Base-by-base conservation (phyloP, 2,797 vertebrate genomes). In the Oryzias sinensis region DNA sequence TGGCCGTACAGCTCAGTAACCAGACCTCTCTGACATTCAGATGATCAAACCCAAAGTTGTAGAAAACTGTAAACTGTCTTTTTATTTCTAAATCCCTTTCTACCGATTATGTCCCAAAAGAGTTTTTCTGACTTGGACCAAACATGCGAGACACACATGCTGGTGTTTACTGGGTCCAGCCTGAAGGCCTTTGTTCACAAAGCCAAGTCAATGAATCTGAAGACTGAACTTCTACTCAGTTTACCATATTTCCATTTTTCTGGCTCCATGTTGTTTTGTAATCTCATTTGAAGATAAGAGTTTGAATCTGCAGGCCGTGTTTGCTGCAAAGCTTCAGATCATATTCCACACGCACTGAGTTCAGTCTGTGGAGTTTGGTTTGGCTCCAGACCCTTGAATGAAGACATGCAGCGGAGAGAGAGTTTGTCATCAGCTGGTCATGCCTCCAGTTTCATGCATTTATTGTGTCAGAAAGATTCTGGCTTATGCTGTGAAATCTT, bases 401-500 rank as follows among this genome's bases (percentile, higher is more conserved):
- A 44, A 43, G 37, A 53, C 24, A n/a, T 58, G 17, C 22, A 42
- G 51, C 37, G 2, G 0, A 14, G 14, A 62, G 0, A 14, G 14
- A 62, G 54, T 24, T 48, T 49, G 25, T 70, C 48, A 63, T 68
- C 44, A 52, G 59, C 54, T 54, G 47, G 59, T 60, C 27, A 9
- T 60, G 53, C 50, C 8, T 77, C 48, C 20, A 62, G 42, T 62
- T 37, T 59, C 77, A 78, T 79, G 46, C 69, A n/a, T 83, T 80
- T 77, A 46, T 49, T 53, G 58, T 75, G 77, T 83, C 70, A 81
- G 76, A 79, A 77, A 66, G 56, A 77, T 66, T 60, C 72, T 77
- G 81, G 72, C 72, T 49, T 76, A 65, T 1, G 53, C 69, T 74
- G 72, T 91, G 90, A 91, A 92, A 93, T 93, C 83, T 81, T 89